phyloP scores from a whole-genome alignment of 1,140 invertebrate genomes.

The Drosophila fuyamai region DNA sequence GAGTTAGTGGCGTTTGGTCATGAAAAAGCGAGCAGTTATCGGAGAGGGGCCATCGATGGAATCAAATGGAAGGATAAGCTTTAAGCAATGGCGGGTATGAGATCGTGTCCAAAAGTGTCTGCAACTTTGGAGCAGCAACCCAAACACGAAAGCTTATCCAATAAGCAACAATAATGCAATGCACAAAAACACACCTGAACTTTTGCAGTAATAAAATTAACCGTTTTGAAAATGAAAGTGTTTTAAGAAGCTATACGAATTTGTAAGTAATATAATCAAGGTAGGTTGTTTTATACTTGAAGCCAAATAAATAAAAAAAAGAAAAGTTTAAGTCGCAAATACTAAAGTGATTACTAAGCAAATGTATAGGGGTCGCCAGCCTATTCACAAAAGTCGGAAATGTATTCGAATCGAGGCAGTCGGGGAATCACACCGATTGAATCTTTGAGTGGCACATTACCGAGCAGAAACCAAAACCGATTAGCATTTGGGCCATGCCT shows the following conservation, averaged over 20 bases:
- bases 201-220: background rate
- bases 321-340: background rate
- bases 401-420: constrained; percentile 8
- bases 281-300: too few relatives aligned
- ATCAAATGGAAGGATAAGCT: background rate
- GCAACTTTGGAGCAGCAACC: constrained; percentile 18
- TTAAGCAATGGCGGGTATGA: background rate
- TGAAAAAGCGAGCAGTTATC: background rate
- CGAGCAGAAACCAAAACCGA: constrained; percentile 50
- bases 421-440: constrained; percentile 31
- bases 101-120: constrained; percentile 33
- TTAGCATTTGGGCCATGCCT: constrained; percentile 68
- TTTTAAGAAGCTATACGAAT: too few relatives aligned
- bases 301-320: too few relatives aligned
- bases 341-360: background rate
- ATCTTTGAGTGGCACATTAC: constrained; percentile 33
- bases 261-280: too few relatives aligned
- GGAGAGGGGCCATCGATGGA: background rate
- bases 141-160: background rate
- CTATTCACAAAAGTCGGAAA: constrained; percentile 20
- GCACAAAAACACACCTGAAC: constrained; percentile 1
- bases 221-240: too few relatives aligned
- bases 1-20: constrained; percentile 16
- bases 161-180: constrained; percentile 10
- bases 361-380: constrained; percentile 7